Evolutionary conservation across 2,797 vertebrate species (phyloP).

Genomic region (Acanthopagrus latus): DNA sequence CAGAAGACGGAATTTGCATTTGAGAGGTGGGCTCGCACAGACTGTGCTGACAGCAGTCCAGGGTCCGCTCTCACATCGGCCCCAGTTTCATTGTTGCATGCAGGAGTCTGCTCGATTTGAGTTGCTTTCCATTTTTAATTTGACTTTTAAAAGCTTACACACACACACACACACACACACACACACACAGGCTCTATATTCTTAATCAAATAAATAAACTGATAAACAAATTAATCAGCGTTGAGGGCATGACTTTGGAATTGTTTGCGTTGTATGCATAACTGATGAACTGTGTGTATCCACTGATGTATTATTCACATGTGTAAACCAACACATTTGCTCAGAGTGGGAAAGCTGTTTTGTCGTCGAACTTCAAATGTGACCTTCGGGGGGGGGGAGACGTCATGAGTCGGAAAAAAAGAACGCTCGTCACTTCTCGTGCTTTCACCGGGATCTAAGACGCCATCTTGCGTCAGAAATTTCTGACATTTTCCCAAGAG

Average conservation of each 20-base stretch:
- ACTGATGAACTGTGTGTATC: constrained; percentile 36
- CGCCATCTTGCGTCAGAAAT: not conserved
- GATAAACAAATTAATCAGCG: constrained; percentile 43
- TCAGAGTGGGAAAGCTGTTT: constrained; percentile 14
- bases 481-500: not conserved
- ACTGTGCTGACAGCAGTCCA: not conserved
- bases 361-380: constrained; percentile 18
- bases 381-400: constrained; percentile 40
- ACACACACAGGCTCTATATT: not conserved
- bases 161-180: not conserved
- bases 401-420: not conserved
- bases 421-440: not conserved
- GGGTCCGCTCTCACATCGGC: not conserved
- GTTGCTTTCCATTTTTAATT: constrained; percentile 6
- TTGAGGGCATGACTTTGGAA: constrained; percentile 56
- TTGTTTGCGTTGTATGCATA: constrained; percentile 45
- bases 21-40: constrained; percentile 3
- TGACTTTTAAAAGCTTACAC: constrained; percentile 1
- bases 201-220: constrained; percentile 48
- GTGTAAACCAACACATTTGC: constrained; percentile 26
- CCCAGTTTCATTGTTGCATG: not conserved
- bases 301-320: constrained; percentile 49
- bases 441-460: not conserved
- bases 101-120: constrained; percentile 12
- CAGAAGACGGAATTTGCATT: constrained; percentile 7